A percentile compares a stretch with the other conserved stretches of the same genome.
Conservation (phyloP, 2,113 vertebrate species). For the Sylvilagus bachmani region DNA sequence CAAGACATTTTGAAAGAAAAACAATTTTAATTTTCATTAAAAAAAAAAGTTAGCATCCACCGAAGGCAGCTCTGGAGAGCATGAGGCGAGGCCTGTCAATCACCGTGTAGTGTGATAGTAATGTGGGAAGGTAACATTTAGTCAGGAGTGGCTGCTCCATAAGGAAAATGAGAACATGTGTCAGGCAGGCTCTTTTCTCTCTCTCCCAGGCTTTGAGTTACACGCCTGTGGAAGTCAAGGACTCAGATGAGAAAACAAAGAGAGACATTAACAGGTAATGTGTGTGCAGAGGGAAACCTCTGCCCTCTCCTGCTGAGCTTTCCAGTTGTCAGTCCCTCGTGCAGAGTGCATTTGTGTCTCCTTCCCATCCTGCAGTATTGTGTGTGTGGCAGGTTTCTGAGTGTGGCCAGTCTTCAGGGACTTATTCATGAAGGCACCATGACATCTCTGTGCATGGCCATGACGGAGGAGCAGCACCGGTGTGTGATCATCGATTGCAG, state of each 20-base stretch:
- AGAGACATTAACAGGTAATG: conserved; percentile 94
- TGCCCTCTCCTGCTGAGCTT: neutral
- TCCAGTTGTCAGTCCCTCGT: neutral
- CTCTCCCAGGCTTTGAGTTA: conserved; percentile 94
- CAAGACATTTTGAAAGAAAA: conserved; percentile 60
- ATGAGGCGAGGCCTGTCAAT: neutral
- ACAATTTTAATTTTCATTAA: conserved; percentile 35
- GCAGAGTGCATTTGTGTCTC: conserved; percentile 42
- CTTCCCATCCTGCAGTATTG: conserved; percentile 17
- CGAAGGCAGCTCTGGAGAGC: neutral
- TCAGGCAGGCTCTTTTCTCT: neutral
- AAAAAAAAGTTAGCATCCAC: neutral
- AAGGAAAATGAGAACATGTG: neutral
- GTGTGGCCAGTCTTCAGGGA: conserved; percentile 95
- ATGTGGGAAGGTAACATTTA: neutral
- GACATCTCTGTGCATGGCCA: conserved; percentile 93
- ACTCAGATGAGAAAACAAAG: conserved; percentile 93
- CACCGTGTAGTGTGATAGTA: neutral
- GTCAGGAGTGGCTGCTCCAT: neutral
- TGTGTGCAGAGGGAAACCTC: conserved; percentile 33
- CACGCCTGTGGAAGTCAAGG: conserved; percentile 93
- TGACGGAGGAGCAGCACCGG: conserved; percentile 90
- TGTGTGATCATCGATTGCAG: conserved; percentile 93
- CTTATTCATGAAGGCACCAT: conserved; percentile 95
- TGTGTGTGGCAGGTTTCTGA: conserved; percentile 93